Evolutionary conservation across 1,140 invertebrate genomes (phyloP).

Genomic region (Anoplophora glabripennis): DNA sequence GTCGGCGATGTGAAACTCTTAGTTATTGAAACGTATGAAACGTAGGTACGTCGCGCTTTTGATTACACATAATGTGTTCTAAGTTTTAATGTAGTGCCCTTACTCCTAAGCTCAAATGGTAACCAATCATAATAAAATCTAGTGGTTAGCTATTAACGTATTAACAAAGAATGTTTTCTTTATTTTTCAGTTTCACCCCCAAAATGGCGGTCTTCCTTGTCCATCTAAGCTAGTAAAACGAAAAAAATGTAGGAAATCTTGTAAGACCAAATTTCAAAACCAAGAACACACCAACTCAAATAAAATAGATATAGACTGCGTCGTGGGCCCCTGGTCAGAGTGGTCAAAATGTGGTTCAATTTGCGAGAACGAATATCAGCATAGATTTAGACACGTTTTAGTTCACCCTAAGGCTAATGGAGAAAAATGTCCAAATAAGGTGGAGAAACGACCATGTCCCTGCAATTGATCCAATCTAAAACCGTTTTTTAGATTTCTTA

Average conservation of each 20-base stretch:
- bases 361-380: slow-evolving; percentile 54
- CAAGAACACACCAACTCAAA: slow-evolving; percentile 24
- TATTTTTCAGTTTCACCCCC: slow-evolving; percentile 52
- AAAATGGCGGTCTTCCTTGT: slow-evolving; percentile 68
- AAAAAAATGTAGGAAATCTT: slow-evolving; percentile 52
- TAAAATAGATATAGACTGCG: slow-evolving; percentile 49
- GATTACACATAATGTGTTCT: no score
- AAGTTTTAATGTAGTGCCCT: no score
- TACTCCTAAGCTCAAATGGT: no score
- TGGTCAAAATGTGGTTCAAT: slow-evolving; percentile 61
- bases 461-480: slow-evolving; percentile 13
- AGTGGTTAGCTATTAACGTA: neutral
- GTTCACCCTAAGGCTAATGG: slow-evolving; percentile 41
- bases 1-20: no score
- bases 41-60: no score
- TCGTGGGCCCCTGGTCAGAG: slow-evolving; percentile 58
- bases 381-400: slow-evolving; percentile 51
- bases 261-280: slow-evolving; percentile 38
- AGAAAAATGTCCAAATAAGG: slow-evolving; percentile 39
- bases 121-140: neutral
- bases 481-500: neutral
- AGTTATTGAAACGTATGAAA: no score
- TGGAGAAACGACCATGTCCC: slow-evolving; percentile 35
- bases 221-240: slow-evolving; percentile 57
- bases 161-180: neutral